phyloP scores from a whole-genome alignment of 1,140 invertebrate genomes.

The Saccostrea echinata region DNA sequence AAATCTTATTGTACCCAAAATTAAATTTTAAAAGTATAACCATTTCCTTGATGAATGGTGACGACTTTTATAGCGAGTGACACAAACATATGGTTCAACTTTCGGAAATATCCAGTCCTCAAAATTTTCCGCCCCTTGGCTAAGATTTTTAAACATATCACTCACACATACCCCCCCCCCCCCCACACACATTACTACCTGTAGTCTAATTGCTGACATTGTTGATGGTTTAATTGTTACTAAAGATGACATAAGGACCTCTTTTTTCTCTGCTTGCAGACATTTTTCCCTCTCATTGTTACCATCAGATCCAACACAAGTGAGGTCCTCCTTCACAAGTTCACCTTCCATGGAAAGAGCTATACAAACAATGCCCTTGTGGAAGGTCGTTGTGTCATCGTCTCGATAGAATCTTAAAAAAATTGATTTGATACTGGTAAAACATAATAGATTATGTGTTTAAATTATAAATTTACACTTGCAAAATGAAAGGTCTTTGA shows the following conservation, averaged over 20 bases:
- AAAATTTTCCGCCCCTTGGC: no score
- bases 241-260: background rate
- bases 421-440: background rate
- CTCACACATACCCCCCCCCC: background rate
- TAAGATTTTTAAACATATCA: no score
- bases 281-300: slow-evolving; percentile 3
- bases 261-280: background rate
- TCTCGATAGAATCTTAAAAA: background rate
- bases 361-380: background rate
- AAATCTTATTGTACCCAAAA: no score
- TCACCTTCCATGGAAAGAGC: background rate
- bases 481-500: no score
- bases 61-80: no score
- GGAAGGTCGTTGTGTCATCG: background rate
- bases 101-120: no score
- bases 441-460: no score
- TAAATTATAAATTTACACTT: no score
- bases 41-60: no score
- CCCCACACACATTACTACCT: background rate
- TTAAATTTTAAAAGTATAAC: no score
- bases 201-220: background rate
- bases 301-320: background rate
- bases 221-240: slow-evolving; percentile 7
- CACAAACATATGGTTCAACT: no score
- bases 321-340: background rate